Percentiles rank a stretch among this genome's conserved stretches.
phyloP scores from a whole-genome alignment of 2,797 vertebrate genomes.

The Ctenochaetus hawaiiensis region DNA sequence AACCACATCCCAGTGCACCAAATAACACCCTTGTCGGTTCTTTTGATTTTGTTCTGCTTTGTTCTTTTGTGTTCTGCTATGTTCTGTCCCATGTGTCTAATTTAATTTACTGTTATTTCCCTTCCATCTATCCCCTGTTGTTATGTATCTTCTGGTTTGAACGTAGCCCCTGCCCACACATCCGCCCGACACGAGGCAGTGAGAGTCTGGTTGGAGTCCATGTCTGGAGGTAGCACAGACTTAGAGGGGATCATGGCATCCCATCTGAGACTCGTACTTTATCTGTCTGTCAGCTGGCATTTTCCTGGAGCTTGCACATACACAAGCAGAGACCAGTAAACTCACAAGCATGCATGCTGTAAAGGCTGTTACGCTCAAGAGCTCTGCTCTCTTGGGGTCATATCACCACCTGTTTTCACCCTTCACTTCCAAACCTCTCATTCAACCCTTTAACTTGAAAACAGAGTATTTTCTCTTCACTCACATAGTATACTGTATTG shows the following conservation, averaged over 20 bases:
- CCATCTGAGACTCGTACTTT: conserved; percentile 58
- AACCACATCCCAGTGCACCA: conserved; percentile 53
- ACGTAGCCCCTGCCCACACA: conserved; percentile 92
- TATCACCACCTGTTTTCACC: conserved; percentile 34
- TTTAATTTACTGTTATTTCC: conserved; percentile 78
- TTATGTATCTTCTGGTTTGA: conserved; percentile 79
- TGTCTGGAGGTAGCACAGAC: conserved; percentile 96
- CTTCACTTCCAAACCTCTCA: conserved; percentile 29
- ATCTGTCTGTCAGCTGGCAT: conserved; percentile 56
- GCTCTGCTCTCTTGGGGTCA: conserved; percentile 45
- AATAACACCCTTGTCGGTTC: conserved; percentile 64
- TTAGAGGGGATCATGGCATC: conserved; percentile 63
- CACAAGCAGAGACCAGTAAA: conserved; percentile 48
- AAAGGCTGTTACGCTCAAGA: conserved; percentile 32
- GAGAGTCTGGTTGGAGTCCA: conserved; percentile 98
- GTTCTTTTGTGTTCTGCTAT: conserved; percentile 71
- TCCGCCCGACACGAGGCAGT: conserved; percentile 94
- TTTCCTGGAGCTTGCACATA: conserved; percentile 71
- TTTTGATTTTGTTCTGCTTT: conserved; percentile 72
- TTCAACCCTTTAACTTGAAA: conserved; percentile 16
- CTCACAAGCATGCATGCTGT: conserved; percentile 69
- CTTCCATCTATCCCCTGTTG: conserved; percentile 68
- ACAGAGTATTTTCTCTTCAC: conserved; percentile 20
- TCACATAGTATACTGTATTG: background rate
- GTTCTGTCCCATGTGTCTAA: conserved; percentile 79